Base-by-base conservation (phyloP, 2,797 vertebrate species). In the Gadopsis bispinosus region DNA sequence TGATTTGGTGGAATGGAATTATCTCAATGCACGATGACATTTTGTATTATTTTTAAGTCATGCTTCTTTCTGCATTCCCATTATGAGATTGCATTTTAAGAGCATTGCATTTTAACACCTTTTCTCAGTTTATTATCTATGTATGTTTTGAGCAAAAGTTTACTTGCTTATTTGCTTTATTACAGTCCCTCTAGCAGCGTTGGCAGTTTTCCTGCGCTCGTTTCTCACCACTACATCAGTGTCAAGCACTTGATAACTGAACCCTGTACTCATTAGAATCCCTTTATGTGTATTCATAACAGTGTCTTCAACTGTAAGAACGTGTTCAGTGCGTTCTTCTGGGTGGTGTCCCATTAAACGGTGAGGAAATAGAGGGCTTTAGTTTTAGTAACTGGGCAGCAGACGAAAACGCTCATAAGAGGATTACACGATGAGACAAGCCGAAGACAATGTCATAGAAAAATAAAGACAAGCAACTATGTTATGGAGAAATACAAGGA, bases 351-450 rank as follows among this genome's bases (percentile, higher is more conserved):
- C 79, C 37, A 77, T 51, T 79, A 83, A 83, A 78, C n/a, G 41
- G 26, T 26, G 76, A 83, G 72, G 63, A 80, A 87, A 63, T 33
- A 9, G 55, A 76, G 6, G 37, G 67, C 73, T 80, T 88, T 87
- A 85, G 74, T 83, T 84, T 86, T 7, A 33, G 71, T 59, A 41
- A 55, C 61, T 83, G 68, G 2, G 63, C 17, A 0, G 51, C 60
- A 8, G 69, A 81, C 71, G 65, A 55, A 88, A 81, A 68, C 20
- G 8, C 66, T 80, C 47, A 2, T 89, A 87, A 88, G 88, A 88
- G 83, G 84, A 90, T 89, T 90, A 88, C 82, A 75, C 3, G 69
- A 79, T 62, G 39, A 86, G 78, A 88, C 81, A 69, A 84, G 70
- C 77, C 9, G 56, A 62, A 85, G 83, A 84, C 82, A 85, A 76